phyloP scores from a whole-genome alignment of 2,797 vertebrate species.

The Eidolon dupreanum region DNA sequence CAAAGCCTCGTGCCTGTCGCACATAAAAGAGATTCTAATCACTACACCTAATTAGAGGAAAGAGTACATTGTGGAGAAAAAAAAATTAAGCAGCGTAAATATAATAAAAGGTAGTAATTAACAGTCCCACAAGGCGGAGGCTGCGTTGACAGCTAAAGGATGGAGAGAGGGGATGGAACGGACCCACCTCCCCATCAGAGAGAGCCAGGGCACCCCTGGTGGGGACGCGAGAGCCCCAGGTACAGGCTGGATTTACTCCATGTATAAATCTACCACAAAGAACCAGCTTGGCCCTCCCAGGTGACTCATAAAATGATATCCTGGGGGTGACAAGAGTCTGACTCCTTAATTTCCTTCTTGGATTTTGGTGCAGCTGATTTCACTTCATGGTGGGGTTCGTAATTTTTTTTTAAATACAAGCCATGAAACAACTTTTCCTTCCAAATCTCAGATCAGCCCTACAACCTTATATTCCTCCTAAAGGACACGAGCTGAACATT shows the following conservation, averaged over 20 bases:
- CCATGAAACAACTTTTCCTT: neutral
- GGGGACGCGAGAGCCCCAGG: neutral
- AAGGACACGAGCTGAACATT: neutral
- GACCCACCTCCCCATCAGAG: neutral
- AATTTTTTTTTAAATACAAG: neutral
- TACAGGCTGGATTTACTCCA: fast-evolving
- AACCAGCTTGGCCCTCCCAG: neutral
- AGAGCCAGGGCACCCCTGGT: neutral
- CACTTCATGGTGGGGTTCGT: neutral
- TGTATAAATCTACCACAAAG: neutral
- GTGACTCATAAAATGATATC: neutral
- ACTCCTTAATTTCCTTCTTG: conserved; percentile 23
- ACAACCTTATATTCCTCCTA: neutral
- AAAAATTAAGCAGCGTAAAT: conserved; percentile 80
- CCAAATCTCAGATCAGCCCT: neutral
- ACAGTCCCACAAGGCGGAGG: conserved; percentile 73
- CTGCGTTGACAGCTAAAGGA: conserved; percentile 63
- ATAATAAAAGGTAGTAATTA: conserved; percentile 82
- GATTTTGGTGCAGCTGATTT: neutral
- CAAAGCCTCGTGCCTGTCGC: conserved; percentile 64
- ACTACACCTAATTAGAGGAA: conserved; percentile 80
- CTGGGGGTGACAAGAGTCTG: neutral
- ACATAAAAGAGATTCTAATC: conserved; percentile 82
- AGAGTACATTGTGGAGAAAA: conserved; percentile 75
- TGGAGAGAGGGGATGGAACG: neutral